Evolutionary conservation across 2,888 invertebrate genomes (phyloP).

Genomic region (Malthinus flaveolus): DNA sequence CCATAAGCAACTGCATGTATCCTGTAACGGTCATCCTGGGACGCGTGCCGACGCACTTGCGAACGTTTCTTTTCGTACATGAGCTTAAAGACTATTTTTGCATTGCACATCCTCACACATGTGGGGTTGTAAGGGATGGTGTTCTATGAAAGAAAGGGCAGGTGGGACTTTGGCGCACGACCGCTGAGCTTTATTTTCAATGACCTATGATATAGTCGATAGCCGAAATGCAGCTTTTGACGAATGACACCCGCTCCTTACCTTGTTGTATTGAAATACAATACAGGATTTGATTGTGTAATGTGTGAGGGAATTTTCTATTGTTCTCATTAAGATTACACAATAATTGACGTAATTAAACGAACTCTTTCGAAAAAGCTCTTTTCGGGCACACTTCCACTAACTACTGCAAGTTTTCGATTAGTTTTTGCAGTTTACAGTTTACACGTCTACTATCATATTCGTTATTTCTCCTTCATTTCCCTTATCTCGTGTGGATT

Average conservation of each 20-base stretch:
- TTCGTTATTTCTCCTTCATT: background rate
- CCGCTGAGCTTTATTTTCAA: constrained; percentile 34
- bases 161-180: constrained; percentile 45
- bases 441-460: background rate
- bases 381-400: no score
- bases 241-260: constrained; percentile 32
- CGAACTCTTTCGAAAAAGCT: no score
- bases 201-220: constrained; percentile 30
- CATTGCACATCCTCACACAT: constrained; percentile 33
- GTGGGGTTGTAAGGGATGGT: constrained; percentile 42
- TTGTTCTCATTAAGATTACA: constrained; percentile 7
- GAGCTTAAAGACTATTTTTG: constrained; percentile 33
- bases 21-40: constrained; percentile 49
- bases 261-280: constrained; percentile 29
- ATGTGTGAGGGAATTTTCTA: constrained; percentile 12
- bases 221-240: constrained; percentile 33
- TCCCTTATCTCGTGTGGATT: constrained; percentile 23
- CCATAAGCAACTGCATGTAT: constrained; percentile 41
- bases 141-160: constrained; percentile 39
- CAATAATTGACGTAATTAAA: no score
- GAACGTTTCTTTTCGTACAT: constrained; percentile 18
- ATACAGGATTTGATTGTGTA: constrained; percentile 21
- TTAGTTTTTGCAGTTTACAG: no score
- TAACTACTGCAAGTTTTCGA: no score
- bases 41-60: constrained; percentile 46